Evolutionary conservation across 2,797 vertebrate genomes (phyloP), one percentile per base, ranked within the genome.

Genomic region (Benthosema pterotum): DNA sequence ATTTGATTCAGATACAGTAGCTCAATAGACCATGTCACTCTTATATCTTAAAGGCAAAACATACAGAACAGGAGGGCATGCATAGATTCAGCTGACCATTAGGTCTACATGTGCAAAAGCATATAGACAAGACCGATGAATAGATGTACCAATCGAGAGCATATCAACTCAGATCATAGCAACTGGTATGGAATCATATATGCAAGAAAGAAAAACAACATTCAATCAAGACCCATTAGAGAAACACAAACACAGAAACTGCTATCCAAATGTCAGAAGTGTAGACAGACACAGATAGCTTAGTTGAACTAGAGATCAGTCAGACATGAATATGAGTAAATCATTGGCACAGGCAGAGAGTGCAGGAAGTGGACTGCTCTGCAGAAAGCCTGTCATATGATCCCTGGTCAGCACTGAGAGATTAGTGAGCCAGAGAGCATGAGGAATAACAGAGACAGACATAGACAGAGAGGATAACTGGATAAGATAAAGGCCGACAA

Each of bases 311-410:
- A 12, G 11, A 11, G 2, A 47, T 15, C 22, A 63, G 60, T 50
- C 75, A 75, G 53, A 38, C 8, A 38, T 38, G 32, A 38, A 9
- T 38, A 38, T 38, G 1, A 2, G 32, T 38, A 11, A 38, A 38
- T 38, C 32, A 38, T 38, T 38, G 32, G 32, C 32, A 38, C 12
- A 50, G 7, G 57, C 42, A 61, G 53, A 54, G 63, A 48, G 57
- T 65, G 19, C 67, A 48, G 72, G 71, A 57, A 71, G 32, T 43
- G 63, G 17, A 43, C 47, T 52, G 63, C 70, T 71, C 74, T 66
- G 69, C 63, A 72, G 71, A 74, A 43, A 38, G 32, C 52, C 11
- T 11, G 79, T 90, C 84, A 91, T 79, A 83, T 90, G 87, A 91
- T 82, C 67, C 45, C 61, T 61, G 71, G 83, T 90, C 87, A 87